These are phyloP conservation scores for Diglossa cyanea DNA, from an alignment of 2,797 vertebrate genomes.

Conservation along the genomic window DNA sequence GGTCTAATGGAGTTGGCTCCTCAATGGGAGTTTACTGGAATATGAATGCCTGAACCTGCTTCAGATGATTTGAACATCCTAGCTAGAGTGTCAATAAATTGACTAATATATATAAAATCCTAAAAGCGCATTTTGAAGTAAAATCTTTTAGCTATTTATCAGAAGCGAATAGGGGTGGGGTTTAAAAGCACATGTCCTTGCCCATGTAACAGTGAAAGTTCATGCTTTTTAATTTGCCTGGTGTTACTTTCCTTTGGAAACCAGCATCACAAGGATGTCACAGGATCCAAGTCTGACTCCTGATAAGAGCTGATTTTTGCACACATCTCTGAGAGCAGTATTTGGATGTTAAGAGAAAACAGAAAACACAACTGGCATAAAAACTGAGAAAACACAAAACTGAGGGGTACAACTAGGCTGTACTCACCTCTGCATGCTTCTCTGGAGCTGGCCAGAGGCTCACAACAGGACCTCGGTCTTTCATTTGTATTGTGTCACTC, in stretches of 20 bases:
- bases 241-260: background rate
- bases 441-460: slow-evolving; percentile 86
- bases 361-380: background rate
- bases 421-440: slow-evolving; percentile 78
- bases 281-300: background rate
- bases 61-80: background rate
- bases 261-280: background rate
- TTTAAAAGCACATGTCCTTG: background rate
- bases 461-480: slow-evolving; percentile 91
- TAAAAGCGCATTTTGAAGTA: background rate
- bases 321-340: background rate
- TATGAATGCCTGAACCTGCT: background rate
- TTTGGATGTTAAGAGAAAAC: background rate
- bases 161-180: background rate
- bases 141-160: background rate
- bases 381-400: background rate
- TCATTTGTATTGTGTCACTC: slow-evolving; percentile 82
- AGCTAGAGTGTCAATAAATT: background rate
- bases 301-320: background rate
- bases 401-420: background rate
- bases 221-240: background rate
- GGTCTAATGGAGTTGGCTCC: background rate
- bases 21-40: background rate
- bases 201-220: background rate
- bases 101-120: background rate